These are phyloP conservation scores for Phoeniculus purpureus DNA, from an alignment of 2,797 vertebrate species.

Conservation along the genomic window DNA sequence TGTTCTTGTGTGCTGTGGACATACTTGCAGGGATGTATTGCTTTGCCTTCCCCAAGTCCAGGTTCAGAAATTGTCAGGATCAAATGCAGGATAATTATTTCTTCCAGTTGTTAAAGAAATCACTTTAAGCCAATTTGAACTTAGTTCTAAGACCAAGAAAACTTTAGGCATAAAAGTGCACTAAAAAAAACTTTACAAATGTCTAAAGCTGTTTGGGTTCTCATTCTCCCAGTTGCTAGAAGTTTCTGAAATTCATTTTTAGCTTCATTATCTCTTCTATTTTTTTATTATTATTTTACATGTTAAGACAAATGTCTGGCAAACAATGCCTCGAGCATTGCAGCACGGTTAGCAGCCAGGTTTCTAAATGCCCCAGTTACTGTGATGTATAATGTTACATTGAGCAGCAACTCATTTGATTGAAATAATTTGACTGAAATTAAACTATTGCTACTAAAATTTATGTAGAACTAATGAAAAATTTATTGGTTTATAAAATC, in stretches of 20 bases:
- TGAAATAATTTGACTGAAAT: constrained; percentile 77
- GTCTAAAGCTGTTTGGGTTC: neutral
- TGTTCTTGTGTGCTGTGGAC: neutral
- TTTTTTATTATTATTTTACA: constrained; percentile 46
- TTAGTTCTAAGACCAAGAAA: neutral
- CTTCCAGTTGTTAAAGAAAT: neutral
- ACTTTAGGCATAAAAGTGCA: neutral
- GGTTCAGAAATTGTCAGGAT: neutral
- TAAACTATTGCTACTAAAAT: constrained; percentile 79
- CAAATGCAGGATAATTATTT: neutral
- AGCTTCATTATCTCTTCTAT: constrained; percentile 56
- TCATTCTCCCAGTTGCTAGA: constrained; percentile 40
- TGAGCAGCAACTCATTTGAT: constrained; percentile 71
- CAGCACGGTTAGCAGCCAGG: constrained; percentile 34
- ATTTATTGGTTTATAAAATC: constrained; percentile 81
- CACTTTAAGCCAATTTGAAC: neutral
- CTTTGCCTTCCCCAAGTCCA: neutral
- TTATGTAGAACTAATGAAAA: constrained; percentile 80
- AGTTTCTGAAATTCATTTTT: constrained; percentile 38
- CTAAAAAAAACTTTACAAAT: neutral
- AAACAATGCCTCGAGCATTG: constrained; percentile 42
- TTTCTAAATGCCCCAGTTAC: constrained; percentile 76
- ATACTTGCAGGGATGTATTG: neutral
- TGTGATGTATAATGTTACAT: constrained; percentile 71
- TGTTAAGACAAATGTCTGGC: constrained; percentile 16